Evolutionary conservation across 2,113 vertebrate species (phyloP).

Genomic region (Cololabis saira): DNA sequence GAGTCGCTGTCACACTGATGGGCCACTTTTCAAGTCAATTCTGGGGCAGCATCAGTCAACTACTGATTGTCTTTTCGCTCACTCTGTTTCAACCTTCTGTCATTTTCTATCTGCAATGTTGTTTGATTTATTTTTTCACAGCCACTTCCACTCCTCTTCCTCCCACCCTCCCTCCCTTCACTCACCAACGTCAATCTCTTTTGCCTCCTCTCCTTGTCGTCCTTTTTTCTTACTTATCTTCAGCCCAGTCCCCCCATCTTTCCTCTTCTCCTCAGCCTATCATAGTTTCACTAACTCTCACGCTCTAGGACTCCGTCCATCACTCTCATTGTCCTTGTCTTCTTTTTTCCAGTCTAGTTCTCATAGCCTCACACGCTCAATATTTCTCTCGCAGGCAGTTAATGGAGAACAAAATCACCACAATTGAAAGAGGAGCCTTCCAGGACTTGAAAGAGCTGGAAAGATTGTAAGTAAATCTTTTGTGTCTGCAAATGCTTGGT

Average conservation of each 20-base stretch:
- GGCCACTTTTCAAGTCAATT: conserved; percentile 67
- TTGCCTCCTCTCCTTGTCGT: conserved; percentile 63
- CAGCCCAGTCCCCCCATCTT: conserved; percentile 29
- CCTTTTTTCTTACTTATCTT: conserved; percentile 36
- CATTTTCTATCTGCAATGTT: conserved; percentile 53
- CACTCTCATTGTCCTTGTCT: conserved; percentile 56
- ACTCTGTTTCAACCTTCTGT: conserved; percentile 52
- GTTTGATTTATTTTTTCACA: conserved; percentile 34
- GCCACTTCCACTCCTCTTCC: conserved; percentile 23
- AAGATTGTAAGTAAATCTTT: conserved; percentile 90
- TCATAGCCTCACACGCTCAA: conserved; percentile 56
- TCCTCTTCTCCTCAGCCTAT: conserved; percentile 40
- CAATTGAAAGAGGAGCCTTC: conserved; percentile 96
- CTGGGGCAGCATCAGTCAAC: conserved; percentile 52
- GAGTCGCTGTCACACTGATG: conserved; percentile 64
- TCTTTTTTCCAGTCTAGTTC: conserved; percentile 14
- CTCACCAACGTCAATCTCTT: conserved; percentile 56
- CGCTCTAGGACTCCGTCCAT: conserved; percentile 27
- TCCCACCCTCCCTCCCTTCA: conserved; percentile 27
- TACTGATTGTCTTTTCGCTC: conserved; percentile 52
- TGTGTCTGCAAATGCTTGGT: neutral
- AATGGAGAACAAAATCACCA: conserved; percentile 98
- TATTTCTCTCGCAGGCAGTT: conserved; percentile 89
- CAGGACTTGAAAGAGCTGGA: conserved; percentile 98
- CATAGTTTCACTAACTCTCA: conserved; percentile 39